A percentile compares a stretch with the other conserved stretches of the same genome.
phyloP scores from a whole-genome alignment of 2,888 invertebrate genomes.

The Microctonus hyperodae region DNA sequence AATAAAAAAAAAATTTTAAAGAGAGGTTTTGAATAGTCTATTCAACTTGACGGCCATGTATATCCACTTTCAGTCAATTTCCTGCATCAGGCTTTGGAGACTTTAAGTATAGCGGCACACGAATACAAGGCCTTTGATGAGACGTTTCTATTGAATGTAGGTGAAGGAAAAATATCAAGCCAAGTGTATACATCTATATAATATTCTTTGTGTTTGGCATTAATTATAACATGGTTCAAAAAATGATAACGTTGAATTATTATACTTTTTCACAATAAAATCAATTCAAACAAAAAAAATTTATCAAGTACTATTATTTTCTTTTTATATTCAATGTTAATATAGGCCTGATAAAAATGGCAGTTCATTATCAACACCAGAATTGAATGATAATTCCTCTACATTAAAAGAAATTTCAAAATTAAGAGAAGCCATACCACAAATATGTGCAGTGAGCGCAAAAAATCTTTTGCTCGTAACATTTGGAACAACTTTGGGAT shows the following conservation, averaged over 20 bases:
- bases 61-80: not conserved
- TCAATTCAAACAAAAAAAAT: too few relatives aligned
- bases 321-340: too few relatives aligned
- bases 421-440: slow-evolving; percentile 68
- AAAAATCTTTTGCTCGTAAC: slow-evolving; percentile 80
- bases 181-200: not conserved
- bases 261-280: too few relatives aligned
- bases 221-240: not conserved
- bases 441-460: slow-evolving; percentile 79
- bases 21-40: not conserved
- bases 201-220: slow-evolving; percentile 5
- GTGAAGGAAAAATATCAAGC: slow-evolving; percentile 36
- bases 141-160: slow-evolving; percentile 32
- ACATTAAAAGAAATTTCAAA: slow-evolving; percentile 46
- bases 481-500: slow-evolving; percentile 83
- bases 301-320: too few relatives aligned
- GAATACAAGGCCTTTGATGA: slow-evolving; percentile 13
- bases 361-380: slow-evolving; percentile 33
- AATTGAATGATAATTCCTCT: slow-evolving; percentile 44
- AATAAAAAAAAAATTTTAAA: not conserved
- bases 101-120: slow-evolving; percentile 3
- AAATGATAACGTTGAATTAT: too few relatives aligned
- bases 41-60: slow-evolving; percentile 6
- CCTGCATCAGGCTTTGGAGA: not conserved
- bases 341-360: slow-evolving; percentile 43